Conservation (phyloP, 37 sponge, comb jelly and placozoan species). For the Diacarnus erythraeanus region DNA sequence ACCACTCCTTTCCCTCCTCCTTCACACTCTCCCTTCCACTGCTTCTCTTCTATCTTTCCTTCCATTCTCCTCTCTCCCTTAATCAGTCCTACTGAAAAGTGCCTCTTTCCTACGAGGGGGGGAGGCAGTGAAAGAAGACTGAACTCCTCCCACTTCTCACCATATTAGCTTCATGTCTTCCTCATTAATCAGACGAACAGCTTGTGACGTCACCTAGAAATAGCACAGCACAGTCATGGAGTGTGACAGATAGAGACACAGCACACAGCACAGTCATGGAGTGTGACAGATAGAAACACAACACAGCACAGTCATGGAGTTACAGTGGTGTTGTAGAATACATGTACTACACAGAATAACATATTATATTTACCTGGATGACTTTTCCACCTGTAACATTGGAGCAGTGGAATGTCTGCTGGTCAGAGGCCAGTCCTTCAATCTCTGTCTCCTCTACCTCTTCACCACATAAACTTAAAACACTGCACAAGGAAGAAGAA, state of each 20-base stretch:
- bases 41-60: too few relatives aligned
- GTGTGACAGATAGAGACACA: too few relatives aligned
- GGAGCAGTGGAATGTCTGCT: constrained; percentile 78
- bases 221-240: not conserved
- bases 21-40: too few relatives aligned
- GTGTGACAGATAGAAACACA: too few relatives aligned
- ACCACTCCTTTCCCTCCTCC: too few relatives aligned
- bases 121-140: too few relatives aligned
- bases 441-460: constrained; percentile 94
- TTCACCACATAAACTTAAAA: constrained; percentile 77
- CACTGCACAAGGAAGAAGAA: constrained; percentile 18
- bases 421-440: constrained; percentile 54
- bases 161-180: constrained; percentile 40
- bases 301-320: not conserved
- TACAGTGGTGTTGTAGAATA: too few relatives aligned
- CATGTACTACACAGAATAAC: too few relatives aligned
- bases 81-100: too few relatives aligned
- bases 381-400: constrained; percentile 72
- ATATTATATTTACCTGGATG: constrained; percentile 79
- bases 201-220: constrained; percentile 49
- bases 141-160: too few relatives aligned
- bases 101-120: too few relatives aligned
- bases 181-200: constrained; percentile 56
- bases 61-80: too few relatives aligned
- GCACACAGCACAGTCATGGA: not conserved